Conservation (phyloP, 2,888 invertebrate species). For the Drosophila engyochracea region DNA sequence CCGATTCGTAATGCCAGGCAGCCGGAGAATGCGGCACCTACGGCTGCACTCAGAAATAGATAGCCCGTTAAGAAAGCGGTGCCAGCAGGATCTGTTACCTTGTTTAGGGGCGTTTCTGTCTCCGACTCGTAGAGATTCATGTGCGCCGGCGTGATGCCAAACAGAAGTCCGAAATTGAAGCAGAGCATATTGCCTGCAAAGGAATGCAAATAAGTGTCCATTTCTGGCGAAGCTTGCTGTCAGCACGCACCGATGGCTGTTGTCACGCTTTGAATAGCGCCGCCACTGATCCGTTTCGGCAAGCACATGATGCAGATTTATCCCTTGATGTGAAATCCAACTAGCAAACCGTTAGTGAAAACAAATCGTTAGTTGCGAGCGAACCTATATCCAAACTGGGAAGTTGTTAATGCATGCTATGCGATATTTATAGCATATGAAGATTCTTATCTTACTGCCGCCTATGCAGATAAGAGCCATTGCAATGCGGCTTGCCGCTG, state of each 20-base stretch:
- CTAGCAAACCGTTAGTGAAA: neutral
- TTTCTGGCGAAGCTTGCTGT: neutral
- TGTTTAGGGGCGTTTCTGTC: constrained; percentile 68
- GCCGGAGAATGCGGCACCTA: constrained; percentile 78
- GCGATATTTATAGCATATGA: constrained; percentile 60
- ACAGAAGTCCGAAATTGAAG: constrained; percentile 82
- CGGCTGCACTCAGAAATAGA: constrained; percentile 77
- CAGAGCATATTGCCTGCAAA: constrained; percentile 77
- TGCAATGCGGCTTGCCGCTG: constrained; percentile 33
- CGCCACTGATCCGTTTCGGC: constrained; percentile 67
- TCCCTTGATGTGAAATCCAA: constrained; percentile 2
- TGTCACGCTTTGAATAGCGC: constrained; percentile 69
- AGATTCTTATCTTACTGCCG: constrained; percentile 51
- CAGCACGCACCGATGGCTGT: constrained; percentile 62
- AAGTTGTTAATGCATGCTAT: constrained; percentile 33
- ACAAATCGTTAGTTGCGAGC: constrained; percentile 14
- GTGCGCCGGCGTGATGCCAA: constrained; percentile 82
- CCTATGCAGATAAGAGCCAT: constrained; percentile 28
- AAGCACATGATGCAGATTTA: constrained; percentile 69
- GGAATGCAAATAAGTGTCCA: neutral
- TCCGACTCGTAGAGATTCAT: constrained; percentile 75
- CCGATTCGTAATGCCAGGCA: constrained; percentile 74
- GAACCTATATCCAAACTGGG: constrained; percentile 58
- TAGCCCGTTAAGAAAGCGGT: constrained; percentile 76
- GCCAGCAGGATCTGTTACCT: constrained; percentile 61